Base-by-base conservation (phyloP, 2,113 vertebrate genomes). In the Nestor notabilis region DNA sequence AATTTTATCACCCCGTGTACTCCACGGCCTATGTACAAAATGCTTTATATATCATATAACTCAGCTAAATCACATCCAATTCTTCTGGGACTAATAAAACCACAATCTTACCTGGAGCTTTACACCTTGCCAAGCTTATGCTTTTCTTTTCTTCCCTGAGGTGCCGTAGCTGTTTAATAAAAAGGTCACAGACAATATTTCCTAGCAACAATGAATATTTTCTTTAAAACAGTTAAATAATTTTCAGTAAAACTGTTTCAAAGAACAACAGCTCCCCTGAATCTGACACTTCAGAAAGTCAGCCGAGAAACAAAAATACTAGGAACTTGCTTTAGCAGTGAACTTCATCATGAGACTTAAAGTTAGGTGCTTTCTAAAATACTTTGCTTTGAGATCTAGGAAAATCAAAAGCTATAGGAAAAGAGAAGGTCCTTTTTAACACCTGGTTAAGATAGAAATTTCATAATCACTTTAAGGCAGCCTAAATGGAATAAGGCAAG, bases 151-250 rank as follows among this genome's bases (percentile, higher is more conserved):
- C 75, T 90, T 93, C 93, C 82, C 83, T 43, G 55, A 86, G 82
- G 87, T 88, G 58, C 37, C 94, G 41, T 85, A 90, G 75, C 19
- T 93, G 87, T 55, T 88, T 88, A 87, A 85, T 80, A 94, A 95
- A 90, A 88, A 77, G 68, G 49, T 92, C 79, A 92, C 89, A 95
- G 94, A 87, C 78, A 93, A 44, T 90, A 90, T 91, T 92, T 95
- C 85, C 71, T 92, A 94, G 90, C 37, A 96, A 94, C 85, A 90
- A 93, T 31, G 58, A 94, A 63, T 88, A 94, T 79, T 88, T 95
- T 86, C 58, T 88, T 92, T 88, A 77, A 95, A 96, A 86, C 0
- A 3, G 20, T 13, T 90, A 90, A 86, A 90, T 93, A 77, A 81
- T 86, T 93, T 88, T 81, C 55, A 83, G n/a, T 44, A 23, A 81